Percentiles rank a stretch among this genome's conserved stretches.
phyloP scores from a whole-genome alignment of 2,113 vertebrate genomes.

The Cryptomyrus ogoouensis region DNA sequence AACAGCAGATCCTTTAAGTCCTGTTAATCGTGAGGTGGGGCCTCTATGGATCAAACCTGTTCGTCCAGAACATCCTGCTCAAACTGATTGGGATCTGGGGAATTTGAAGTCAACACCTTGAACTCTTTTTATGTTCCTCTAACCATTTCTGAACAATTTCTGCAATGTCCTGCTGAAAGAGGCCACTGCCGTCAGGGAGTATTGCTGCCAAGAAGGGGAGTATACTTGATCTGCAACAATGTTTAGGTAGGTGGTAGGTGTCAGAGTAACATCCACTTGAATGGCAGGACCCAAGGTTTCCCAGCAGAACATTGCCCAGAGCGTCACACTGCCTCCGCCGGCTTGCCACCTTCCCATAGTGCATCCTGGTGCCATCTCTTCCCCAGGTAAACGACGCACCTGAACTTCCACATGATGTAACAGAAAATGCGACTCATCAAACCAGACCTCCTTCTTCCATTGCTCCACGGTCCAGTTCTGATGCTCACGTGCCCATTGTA shows the following conservation, averaged over 20 bases:
- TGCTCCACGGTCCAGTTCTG: neutral
- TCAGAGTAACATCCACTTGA: neutral
- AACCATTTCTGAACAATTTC: neutral
- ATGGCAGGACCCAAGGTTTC: neutral
- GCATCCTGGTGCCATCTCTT: neutral
- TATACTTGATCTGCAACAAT: neutral
- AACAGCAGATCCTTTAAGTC: neutral
- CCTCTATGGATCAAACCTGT: neutral
- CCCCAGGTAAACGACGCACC: neutral
- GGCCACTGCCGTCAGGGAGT: neutral
- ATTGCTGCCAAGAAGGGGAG: neutral
- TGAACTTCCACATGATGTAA: neutral
- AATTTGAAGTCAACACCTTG: neutral
- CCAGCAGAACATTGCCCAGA: neutral
- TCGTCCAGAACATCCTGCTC: neutral
- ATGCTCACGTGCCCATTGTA: neutral
- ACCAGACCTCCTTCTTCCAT: neutral
- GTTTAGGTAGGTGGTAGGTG: neutral
- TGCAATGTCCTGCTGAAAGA: neutral
- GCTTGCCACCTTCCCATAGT: neutral
- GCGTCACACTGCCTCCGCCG: neutral
- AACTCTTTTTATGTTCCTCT: neutral
- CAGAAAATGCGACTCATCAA: neutral
- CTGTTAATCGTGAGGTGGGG: neutral
- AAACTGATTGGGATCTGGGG: neutral